Evolutionary conservation across 2,113 vertebrate genomes (phyloP), one percentile per base, ranked within the genome.

Genomic region (Hirundichthys speculiger): DNA sequence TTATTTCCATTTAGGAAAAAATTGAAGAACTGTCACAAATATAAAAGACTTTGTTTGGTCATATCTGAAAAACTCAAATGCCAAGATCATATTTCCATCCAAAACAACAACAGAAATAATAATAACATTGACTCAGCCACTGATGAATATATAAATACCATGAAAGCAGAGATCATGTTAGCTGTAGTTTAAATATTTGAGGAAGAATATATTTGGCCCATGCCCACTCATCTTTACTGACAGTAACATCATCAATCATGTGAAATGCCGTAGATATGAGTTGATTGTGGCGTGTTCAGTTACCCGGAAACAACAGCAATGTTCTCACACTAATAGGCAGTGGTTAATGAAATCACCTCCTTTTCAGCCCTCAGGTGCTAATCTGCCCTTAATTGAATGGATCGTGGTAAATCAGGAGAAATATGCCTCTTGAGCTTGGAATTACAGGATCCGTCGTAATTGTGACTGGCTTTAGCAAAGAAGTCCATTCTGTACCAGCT

Each of bases 301-400:
- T 67, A 39, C 49, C 55, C 52, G 19, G 79, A 80, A 87, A 83
- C 77, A 77, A 83, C 74, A 73, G 68, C 66, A 52, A 46, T 79
- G 75, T 76, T 80, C 74, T 83, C 57, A 34, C 67, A 27, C 69
- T 88, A 82, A 86, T 77, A 73, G 78, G 78, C 30, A 50, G 55
- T 73, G 86, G 90, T 88, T 88, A 89, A 90, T 90, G 77, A 83
- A 88, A 89, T 88, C 80, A 86, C 87, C 84, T 82, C 86, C 85
- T 77, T 84, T 80, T 86, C 73, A 75, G 72, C 84, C 89, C 86
- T 75, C 69, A 87, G 90, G 88, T 89, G 73, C 75, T 92, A 90
- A 90, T 92, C 86, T 91, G 74, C 60, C 63, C 70, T 85, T 91
- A 90, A 89, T 89, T 88, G 85, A 90, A 86, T 65, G 71, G 79